These are phyloP conservation scores for Piaya cayana DNA, from an alignment of 2,113 vertebrate species.

Conservation along the genomic window DNA sequence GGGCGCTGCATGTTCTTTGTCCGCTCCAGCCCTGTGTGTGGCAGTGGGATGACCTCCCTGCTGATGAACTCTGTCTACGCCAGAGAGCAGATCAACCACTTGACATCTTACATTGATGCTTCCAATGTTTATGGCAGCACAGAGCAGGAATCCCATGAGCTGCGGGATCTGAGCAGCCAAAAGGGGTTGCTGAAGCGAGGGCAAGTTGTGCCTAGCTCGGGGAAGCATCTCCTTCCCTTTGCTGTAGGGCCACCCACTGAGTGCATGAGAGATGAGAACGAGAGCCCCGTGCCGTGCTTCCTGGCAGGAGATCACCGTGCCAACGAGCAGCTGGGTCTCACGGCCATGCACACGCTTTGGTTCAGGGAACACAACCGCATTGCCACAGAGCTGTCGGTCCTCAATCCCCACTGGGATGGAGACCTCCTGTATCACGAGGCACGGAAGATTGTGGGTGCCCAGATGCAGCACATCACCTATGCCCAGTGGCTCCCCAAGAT, in stretches of 20 bases:
- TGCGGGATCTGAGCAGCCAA: conserved; percentile 60
- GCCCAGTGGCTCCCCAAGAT: conserved; percentile 77
- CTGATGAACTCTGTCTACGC: conserved; percentile 75
- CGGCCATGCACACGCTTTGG: conserved; percentile 77
- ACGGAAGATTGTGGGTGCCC: conserved; percentile 73
- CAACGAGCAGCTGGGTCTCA: conserved; percentile 76
- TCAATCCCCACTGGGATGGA: conserved; percentile 78
- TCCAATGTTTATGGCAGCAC: conserved; percentile 76
- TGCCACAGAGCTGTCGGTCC: conserved; percentile 1
- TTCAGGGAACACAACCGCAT: conserved; percentile 78
- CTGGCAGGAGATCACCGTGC: conserved; percentile 75
- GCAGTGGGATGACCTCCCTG: conserved; percentile 77
- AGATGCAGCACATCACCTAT: conserved; percentile 78
- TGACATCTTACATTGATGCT: conserved; percentile 75
- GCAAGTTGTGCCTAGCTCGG: conserved; percentile 34
- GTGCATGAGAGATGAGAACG: conserved; percentile 74
- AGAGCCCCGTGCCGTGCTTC: conserved; percentile 75
- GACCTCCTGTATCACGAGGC: conserved; percentile 74
- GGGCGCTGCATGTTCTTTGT: conserved; percentile 79
- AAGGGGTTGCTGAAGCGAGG: conserved; percentile 66
- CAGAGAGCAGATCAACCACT: conserved; percentile 77
- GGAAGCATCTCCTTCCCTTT: conserved; percentile 74
- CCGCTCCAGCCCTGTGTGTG: conserved; percentile 72
- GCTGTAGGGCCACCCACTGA: conserved; percentile 73
- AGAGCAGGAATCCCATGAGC: conserved; percentile 61